phyloP scores from a whole-genome alignment of 2,888 invertebrate genomes.

The Sphecodes monilicornis region DNA sequence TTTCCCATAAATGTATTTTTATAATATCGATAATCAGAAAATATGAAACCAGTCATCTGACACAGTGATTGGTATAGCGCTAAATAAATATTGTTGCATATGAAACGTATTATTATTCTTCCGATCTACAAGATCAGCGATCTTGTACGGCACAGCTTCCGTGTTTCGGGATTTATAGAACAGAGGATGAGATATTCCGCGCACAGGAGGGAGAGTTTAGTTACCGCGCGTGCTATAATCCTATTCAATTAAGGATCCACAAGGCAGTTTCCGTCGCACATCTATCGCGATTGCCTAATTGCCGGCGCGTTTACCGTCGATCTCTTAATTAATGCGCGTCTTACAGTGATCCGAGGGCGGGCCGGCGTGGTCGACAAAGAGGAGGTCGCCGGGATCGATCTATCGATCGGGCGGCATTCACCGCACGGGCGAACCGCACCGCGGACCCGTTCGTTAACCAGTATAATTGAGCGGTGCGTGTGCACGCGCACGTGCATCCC shows the following conservation, averaged over 20 bases:
- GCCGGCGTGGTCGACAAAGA: conserved; percentile 41
- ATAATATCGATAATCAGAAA: too few relatives aligned
- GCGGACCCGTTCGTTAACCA: conserved; percentile 55
- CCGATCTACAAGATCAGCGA: not conserved
- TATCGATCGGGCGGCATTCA: conserved; percentile 35
- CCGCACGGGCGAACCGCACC: conserved; percentile 36
- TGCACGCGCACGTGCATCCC: conserved; percentile 44
- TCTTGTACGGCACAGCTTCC: not conserved
- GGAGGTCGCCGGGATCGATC: conserved; percentile 47
- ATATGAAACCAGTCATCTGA: too few relatives aligned
- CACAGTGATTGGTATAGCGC: too few relatives aligned
- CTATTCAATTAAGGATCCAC: conserved; percentile 66
- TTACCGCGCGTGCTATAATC: conserved; percentile 61
- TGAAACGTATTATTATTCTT: not conserved
- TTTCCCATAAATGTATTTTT: too few relatives aligned
- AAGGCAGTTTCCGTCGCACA: conserved; percentile 54
- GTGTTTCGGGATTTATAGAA: not conserved
- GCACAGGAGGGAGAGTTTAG: conserved; percentile 43
- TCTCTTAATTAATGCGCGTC: conserved; percentile 70
- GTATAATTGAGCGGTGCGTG: conserved; percentile 62
- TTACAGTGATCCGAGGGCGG: conserved; percentile 43
- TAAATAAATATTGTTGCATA: not conserved
- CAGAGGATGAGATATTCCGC: not conserved
- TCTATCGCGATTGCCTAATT: conserved; percentile 70
- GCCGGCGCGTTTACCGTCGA: conserved; percentile 65